Evolutionary conservation across 2,797 vertebrate genomes (phyloP).

Genomic region (Alosa sapidissima): DNA sequence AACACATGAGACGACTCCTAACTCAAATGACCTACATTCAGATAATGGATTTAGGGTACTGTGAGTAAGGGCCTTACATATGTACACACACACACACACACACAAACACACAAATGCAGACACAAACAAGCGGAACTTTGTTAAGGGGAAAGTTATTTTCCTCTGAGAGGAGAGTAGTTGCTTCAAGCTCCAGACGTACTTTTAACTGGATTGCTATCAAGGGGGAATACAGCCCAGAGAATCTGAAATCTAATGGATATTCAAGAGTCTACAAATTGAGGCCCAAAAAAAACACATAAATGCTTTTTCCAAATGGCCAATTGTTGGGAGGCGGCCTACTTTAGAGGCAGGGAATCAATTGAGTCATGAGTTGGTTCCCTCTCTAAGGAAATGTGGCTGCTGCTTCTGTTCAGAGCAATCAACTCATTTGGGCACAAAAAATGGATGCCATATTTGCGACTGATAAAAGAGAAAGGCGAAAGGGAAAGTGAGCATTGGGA

Average conservation of each 20-base stretch:
- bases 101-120: not conserved
- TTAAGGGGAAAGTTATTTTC: slow-evolving; percentile 7
- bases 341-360: not conserved
- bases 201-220: slow-evolving; percentile 27
- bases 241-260: slow-evolving; percentile 39
- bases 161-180: not conserved
- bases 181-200: not conserved
- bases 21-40: slow-evolving; percentile 51
- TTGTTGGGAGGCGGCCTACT: not conserved
- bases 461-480: no score
- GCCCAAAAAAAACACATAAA: not conserved
- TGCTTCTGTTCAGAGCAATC: not conserved
- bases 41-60: slow-evolving; percentile 41
- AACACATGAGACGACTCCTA: slow-evolving; percentile 35
- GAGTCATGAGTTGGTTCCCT: not conserved
- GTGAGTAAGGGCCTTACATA: slow-evolving; percentile 25
- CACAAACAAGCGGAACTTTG: not conserved
- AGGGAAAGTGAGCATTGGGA: no score
- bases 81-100: slow-evolving; percentile 18
- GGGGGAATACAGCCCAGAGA: not conserved
- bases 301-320: not conserved
- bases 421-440: no score
- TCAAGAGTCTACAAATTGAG: slow-evolving; percentile 27
- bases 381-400: not conserved
- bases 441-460: no score